Base-by-base conservation (phyloP, 2,113 vertebrate species). In the Tenrec ecaudatus region DNA sequence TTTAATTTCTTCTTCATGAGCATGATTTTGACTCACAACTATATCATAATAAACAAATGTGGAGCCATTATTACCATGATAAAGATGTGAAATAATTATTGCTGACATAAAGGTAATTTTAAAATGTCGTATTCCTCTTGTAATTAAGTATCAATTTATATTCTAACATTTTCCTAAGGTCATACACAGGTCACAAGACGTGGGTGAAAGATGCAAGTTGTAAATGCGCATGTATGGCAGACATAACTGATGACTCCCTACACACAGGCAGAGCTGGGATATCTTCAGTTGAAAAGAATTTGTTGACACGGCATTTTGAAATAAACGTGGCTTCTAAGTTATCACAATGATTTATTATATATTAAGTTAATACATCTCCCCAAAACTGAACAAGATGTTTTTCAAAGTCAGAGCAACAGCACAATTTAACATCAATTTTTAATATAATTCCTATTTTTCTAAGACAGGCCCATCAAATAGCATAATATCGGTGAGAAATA, bases 11-110 rank as follows among this genome's bases (percentile, higher is more conserved):
- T 93, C 47, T 79, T 78, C 4, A 53, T 33, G 43, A 9, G 80
- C 40, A 68, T 71, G 57, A 84, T 71, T 81, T 83, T 89, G 12
- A 80, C 69, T 82, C 87, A 71, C 12, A 53, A 53, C 22, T 27
- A 7, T 16, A 23, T 64, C 79, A 95, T 76, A 86, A 86, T 85
- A 85, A 93, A 84, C 22, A 82, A 90, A 62, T 62, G 19, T 77
- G n/a, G 9, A 64, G 66, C 10, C 47, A 53, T 12, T 53, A 53
- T 53, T 53, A 53, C 47, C 47, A 53, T 53, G 73, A 73, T 77
- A 16, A 81, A 68, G 82, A 16, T 29, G 1, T 91, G 16, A 87
- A 88, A 83, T 86, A 92, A 80, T 86, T 76, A 73, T 17, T 38
- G n/a, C 16, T 82, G 3, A 60, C 73, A 94, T 14, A 94, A 85